Conservation (phyloP, 1,140 invertebrate genomes). For the Helicoverpa armigera region DNA sequence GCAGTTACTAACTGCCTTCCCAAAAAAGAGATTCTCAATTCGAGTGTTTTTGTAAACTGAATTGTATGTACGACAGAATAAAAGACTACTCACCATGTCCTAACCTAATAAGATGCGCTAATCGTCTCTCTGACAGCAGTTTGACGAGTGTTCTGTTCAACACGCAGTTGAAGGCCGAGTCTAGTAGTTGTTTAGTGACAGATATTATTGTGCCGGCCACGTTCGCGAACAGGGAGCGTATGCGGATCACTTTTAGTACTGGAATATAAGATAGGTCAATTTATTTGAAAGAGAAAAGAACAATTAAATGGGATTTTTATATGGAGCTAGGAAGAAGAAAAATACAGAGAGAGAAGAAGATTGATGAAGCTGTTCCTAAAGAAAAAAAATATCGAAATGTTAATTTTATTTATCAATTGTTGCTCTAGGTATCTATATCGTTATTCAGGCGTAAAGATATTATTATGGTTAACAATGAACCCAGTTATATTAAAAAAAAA, state of each 20-base stretch:
- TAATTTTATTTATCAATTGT: too few species aligned
- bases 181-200: conserved; percentile 40
- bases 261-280: conserved; percentile 38
- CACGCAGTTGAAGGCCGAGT: conserved; percentile 53
- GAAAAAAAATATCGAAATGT: too few species aligned
- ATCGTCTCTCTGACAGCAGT: conserved; percentile 61
- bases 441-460: too few species aligned
- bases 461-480: too few species aligned
- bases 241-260: conserved; percentile 67
- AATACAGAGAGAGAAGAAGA: too few species aligned
- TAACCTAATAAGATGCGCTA: conserved; percentile 71
- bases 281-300: neutral
- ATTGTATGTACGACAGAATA: neutral
- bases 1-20: too few species aligned
- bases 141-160: conserved; percentile 51
- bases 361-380: too few species aligned
- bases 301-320: too few species aligned
- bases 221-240: conserved; percentile 49
- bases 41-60: neutral
- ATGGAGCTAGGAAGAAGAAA: too few species aligned
- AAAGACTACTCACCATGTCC: conserved; percentile 65
- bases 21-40: too few species aligned
- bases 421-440: too few species aligned
- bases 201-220: conserved; percentile 57
- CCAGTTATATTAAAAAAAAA: too few species aligned